These are phyloP conservation scores for Proteles cristata DNA, from an alignment of 2,113 vertebrate species.

Conservation along the genomic window DNA sequence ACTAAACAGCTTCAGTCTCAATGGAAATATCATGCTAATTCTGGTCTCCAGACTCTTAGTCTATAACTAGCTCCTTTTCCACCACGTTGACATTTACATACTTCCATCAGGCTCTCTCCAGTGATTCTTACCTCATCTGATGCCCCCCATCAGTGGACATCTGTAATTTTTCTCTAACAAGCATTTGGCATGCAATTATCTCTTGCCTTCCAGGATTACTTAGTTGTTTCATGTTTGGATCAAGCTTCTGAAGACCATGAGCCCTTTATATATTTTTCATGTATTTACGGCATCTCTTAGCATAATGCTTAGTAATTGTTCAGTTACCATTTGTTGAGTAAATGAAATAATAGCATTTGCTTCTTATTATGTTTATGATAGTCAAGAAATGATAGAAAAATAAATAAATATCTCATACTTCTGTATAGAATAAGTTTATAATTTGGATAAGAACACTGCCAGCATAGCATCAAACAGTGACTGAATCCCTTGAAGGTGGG, in stretches of 20 bases:
- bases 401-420: not conserved
- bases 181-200: not conserved
- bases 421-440: not conserved
- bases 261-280: not conserved
- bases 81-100: not conserved
- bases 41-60: not conserved
- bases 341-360: not conserved
- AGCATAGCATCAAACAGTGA: not conserved
- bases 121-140: not conserved
- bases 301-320: not conserved
- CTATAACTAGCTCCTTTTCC: not conserved
- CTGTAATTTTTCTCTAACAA: slow-evolving; percentile 28
- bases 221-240: not conserved
- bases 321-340: not conserved
- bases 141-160: not conserved
- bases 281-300: not conserved
- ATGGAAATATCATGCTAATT: not conserved
- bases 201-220: not conserved
- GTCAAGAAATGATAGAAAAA: not conserved
- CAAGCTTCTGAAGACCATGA: not conserved
- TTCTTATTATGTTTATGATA: slow-evolving; percentile 6
- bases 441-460: not conserved
- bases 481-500: not conserved
- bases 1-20: not conserved
- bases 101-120: not conserved